Base-by-base conservation (phyloP, 2,797 vertebrate genomes). In the Myoxocephalus aenaeus region DNA sequence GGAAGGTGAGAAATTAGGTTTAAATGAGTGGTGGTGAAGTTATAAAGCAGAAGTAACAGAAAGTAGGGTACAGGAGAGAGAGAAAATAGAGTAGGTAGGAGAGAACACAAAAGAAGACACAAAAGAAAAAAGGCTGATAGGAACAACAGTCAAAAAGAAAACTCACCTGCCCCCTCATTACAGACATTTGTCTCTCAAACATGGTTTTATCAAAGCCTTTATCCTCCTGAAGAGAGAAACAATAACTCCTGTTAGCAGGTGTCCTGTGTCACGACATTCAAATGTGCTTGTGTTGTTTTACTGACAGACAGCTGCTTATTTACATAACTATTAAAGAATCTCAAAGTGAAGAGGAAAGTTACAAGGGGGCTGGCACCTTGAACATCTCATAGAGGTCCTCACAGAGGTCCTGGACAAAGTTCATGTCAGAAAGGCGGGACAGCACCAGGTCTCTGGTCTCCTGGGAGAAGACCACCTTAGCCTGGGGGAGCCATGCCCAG, bases 141-240 rank as follows among this genome's bases (percentile, higher is more conserved):
- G 5, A 66, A 61, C 2, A 64, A 32, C n/a, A 17, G 25, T 12
- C 34, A 46, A 64, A 14, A 15, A 17, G 4, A 6, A 38, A 38
- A 77, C 96, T 90, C 93, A 99, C 98, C 96, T 99, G 98, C 54
- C 98, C 98, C 79, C 98, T 96, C 98, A 99, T 99, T 40, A 99
- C 98, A 13, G 98, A 99, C 98, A 99, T 98, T 89, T 99, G 98
- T 83, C 95, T 96, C 93, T 99, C 98, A 93, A 99, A 99, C 87
- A 96, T 96, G 75, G 96, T 92, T 92, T 96, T 98, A 93, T 99
- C 97, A 86, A 99, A 99, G 59, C 97, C 96, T 94, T 95, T 98
- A 91, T 99, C 98, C 0, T 91, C 94, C 98, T 98, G 87, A 72
- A 70, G 17, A 79, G 50, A 83, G 27, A 77, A n/a, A 75, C 4